A percentile compares a stretch with the other conserved stretches of the same genome.
phyloP scores from a whole-genome alignment of 2,888 invertebrate species.

The Cacoxenus indagator region DNA sequence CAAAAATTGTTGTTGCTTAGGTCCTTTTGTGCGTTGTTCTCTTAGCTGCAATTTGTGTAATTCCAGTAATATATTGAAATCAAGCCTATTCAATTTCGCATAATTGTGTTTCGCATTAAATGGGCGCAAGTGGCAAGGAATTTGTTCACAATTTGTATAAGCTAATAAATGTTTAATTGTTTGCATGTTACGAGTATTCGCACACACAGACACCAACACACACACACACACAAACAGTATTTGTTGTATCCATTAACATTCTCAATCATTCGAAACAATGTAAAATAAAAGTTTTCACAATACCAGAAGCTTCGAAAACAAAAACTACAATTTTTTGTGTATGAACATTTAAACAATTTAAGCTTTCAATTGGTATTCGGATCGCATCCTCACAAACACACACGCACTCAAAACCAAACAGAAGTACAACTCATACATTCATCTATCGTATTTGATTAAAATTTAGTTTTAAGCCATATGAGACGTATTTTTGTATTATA shows the following conservation, averaged over 20 bases:
- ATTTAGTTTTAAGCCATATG: slow-evolving; percentile 39
- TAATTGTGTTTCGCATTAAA: slow-evolving; percentile 3
- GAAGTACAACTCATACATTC: background rate
- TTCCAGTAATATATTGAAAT: background rate
- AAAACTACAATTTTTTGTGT: background rate
- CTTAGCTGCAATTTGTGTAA: background rate
- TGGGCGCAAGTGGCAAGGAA: background rate
- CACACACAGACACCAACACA: background rate
- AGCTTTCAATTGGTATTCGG: slow-evolving; percentile 5
- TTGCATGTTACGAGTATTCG: slow-evolving; percentile 11
- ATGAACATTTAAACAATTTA: slow-evolving; percentile 17
- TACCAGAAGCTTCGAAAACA: background rate
- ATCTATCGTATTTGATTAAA: slow-evolving; percentile 36
- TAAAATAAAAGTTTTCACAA: background rate
- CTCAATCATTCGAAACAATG: slow-evolving; percentile 9
- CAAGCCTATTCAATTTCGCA: background rate
- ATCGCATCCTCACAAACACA: background rate
- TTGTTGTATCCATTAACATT: slow-evolving; percentile 9
- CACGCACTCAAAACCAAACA: background rate
- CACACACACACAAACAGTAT: slow-evolving; percentile 7
- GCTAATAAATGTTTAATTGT: slow-evolving; percentile 12
- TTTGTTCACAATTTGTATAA: slow-evolving; percentile 10
- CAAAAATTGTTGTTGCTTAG: slow-evolving; percentile 7
- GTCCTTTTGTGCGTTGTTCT: background rate
- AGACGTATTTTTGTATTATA: slow-evolving; percentile 33